Base-by-base conservation (phyloP, 2,888 invertebrate genomes). In the Drosophila demipolita region DNA sequence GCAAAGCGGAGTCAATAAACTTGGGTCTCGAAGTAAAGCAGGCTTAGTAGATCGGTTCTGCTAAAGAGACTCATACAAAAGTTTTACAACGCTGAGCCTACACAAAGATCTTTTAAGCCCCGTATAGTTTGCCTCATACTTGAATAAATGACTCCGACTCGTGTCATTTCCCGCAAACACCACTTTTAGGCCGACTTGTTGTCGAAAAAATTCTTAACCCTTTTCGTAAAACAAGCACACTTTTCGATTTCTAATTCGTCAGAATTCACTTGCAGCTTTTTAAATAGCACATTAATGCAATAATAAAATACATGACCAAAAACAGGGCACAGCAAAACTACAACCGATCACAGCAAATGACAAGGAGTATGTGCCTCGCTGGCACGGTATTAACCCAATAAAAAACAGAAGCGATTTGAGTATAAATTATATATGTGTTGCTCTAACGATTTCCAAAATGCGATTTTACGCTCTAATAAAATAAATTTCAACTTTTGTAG, bases 391-490 rank as follows among this genome's bases (percentile, higher is more conserved):
- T 12, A 52, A 40, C 12, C n/a, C 49, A 62, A 49, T 42, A 42
- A 55, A 49, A 15, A 54, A 49, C 23, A 9, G 23, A 32, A 17
- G 29, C 20, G 1, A 38, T 9, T 23, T 12, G 7, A 33, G 26
- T 32, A 26, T 36, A n/a, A n/a, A n/a, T n/a, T n/a, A n/a, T 50
- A 53, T 29, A n/a, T 40, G 42, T 54, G 42, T 38, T 73, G 53
- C 20, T 53, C 50, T n/a, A 48, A 62, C 55, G 20, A 64, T 63
- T 62, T 66, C 36, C 60, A 67, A 81, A 89, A 70, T 53, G 45
- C 82, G 75, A 90, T 90, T 90, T 89, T 64, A 72, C 82, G 85
- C 85, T 85, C 85, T 78, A 85, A 85, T 85, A 85, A 85, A 87
- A 89, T 75, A 69, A 68, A 66, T 64, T 45, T 57, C 64, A 87